Evolutionary conservation across 2,113 vertebrate genomes (phyloP), one percentile per base, ranked within the genome.

Genomic region (Jacana jacana): DNA sequence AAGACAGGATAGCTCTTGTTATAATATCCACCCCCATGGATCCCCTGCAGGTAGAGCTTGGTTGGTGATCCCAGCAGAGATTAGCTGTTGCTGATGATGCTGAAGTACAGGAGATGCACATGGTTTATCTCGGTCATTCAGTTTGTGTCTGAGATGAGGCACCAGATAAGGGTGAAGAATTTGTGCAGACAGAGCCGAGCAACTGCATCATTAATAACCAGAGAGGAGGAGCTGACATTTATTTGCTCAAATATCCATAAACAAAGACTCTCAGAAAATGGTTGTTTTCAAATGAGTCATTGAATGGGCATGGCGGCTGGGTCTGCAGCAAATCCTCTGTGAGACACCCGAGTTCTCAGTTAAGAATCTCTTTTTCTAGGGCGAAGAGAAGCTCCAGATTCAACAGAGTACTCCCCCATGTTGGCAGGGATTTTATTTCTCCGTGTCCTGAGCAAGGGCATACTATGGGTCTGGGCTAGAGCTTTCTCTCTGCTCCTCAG

Each of bases 221-320:
- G 93, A 94, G 79, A 84, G 89, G 94, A 96, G 93, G 92, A 91
- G 93, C 82, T 96, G 96, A 97, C 91, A 93, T 97, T 96, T 97
- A 97, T 97, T 96, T 97, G 95, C 84, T 96, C 86, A 88, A 87
- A 96, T 96, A 95, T 95, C 89, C 93, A 93, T 93, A 97, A 97
- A 97, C 96, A 97, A 97, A 96, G 89, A 91, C 35, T 96, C 82
- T 93, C 68, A 82, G 94, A 96, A 96, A 96, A 95, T 42, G 78
- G 58, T 80, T 92, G 83, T 96, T 97, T 96, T 96, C 91, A 94
- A 96, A 92, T 96, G 96, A 96, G 80, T 93, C 95, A 95, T 52
- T 81, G 77, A 93, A 88, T 0, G 63, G 61, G 71, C 89, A 95
- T 31, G 89, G 78, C 0, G 3, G 75, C 49, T 65, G 65, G 77